Evolutionary conservation across 2,888 invertebrate genomes (phyloP).

Genomic region (Drosophila ustulata): DNA sequence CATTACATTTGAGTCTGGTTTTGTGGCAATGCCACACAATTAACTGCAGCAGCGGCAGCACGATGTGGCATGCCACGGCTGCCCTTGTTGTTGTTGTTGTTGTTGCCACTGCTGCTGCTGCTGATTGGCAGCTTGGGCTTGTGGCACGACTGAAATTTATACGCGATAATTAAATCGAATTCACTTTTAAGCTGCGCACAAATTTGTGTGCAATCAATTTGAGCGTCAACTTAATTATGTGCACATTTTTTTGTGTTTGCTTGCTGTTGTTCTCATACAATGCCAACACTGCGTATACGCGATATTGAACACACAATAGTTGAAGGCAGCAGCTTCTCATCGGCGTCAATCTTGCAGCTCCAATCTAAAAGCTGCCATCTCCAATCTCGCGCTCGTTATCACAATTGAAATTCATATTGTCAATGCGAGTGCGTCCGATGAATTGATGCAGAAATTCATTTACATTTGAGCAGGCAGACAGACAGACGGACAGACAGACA

Average conservation of each 20-base stretch:
- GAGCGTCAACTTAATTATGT: conserved; percentile 64
- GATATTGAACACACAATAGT: background rate
- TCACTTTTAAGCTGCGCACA: conserved; percentile 76
- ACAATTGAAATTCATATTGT: conserved; percentile 75
- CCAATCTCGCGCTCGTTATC: conserved; percentile 17
- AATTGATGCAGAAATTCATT: conserved; percentile 73
- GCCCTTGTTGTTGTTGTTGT: conserved; percentile 18
- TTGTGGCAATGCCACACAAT: conserved; percentile 65
- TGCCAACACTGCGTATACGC: conserved; percentile 41
- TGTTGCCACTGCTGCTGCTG: conserved; percentile 18
- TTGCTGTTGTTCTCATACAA: conserved; percentile 12
- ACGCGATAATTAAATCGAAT: conserved; percentile 78
- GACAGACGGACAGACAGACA: background rate
- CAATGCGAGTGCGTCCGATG: conserved; percentile 52
- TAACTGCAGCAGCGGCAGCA: conserved; percentile 51
- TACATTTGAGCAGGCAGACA: conserved; percentile 55
- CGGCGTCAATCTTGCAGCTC: conserved; percentile 4
- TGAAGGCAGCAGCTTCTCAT: too few species aligned
- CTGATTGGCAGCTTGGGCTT: conserved; percentile 44
- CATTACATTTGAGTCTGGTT: conserved; percentile 29
- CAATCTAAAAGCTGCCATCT: background rate
- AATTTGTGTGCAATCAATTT: conserved; percentile 72
- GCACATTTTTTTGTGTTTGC: conserved; percentile 38
- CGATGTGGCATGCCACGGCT: conserved; percentile 1
- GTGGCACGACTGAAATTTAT: conserved; percentile 65